These are phyloP conservation scores for Desmophyllum pertusum DNA, from an alignment of 92 coral and sea anemone species.

Conservation along the genomic window DNA sequence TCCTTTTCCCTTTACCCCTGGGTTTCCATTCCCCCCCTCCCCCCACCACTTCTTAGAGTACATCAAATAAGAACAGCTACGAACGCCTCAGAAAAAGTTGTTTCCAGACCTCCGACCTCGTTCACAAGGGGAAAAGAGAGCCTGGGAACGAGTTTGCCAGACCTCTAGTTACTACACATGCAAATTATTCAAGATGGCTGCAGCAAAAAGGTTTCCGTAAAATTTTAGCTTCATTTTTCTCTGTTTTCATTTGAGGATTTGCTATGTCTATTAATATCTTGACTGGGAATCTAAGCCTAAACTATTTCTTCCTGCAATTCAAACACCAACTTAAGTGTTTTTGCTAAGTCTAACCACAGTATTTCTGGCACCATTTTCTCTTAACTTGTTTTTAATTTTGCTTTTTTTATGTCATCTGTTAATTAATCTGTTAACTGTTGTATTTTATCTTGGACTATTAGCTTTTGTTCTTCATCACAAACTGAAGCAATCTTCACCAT, in stretches of 20 bases:
- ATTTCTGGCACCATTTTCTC: background rate
- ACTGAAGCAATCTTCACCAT: too few relatives aligned
- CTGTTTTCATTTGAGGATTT: background rate
- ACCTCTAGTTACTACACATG: background rate
- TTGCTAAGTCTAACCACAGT: background rate
- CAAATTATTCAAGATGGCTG: background rate
- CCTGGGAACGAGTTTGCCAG: too few relatives aligned
- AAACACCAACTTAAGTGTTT: background rate
- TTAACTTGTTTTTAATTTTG: too few relatives aligned
- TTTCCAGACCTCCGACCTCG: background rate
- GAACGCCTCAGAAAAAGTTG: too few relatives aligned
- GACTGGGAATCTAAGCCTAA: background rate
- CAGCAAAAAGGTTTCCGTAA: background rate
- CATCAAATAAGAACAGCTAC: background rate
- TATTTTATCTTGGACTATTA: too few relatives aligned
- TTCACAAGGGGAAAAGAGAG: too few relatives aligned
- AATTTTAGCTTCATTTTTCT: background rate
- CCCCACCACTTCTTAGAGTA: too few relatives aligned
- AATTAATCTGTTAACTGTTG: too few relatives aligned
- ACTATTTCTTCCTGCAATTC: background rate
- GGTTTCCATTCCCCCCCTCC: too few relatives aligned
- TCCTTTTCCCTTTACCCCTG: too few relatives aligned
- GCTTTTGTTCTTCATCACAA: too few relatives aligned
- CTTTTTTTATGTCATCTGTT: too few relatives aligned
- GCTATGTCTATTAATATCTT: background rate